Conservation (phyloP, 2,797 vertebrate species). For the Synaphobranchus kaupii region DNA sequence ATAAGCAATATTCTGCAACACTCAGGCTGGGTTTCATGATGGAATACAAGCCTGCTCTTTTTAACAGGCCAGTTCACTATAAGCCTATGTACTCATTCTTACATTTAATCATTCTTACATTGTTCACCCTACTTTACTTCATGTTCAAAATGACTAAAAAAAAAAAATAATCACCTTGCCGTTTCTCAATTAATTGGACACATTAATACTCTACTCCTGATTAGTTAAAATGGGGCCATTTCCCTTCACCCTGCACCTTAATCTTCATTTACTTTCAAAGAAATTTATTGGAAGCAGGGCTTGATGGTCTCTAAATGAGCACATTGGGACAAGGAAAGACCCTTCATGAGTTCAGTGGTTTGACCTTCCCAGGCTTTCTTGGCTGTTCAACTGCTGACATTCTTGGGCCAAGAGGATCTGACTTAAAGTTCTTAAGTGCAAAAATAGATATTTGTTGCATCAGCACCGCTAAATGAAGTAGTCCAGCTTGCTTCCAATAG, state of each 20-base stretch:
- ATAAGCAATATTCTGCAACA: background rate
- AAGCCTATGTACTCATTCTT: background rate
- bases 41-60: background rate
- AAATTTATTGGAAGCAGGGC: background rate
- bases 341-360: background rate
- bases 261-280: background rate
- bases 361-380: background rate
- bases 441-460: background rate
- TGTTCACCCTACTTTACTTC: background rate
- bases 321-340: background rate
- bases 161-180: background rate
- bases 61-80: background rate
- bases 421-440: background rate
- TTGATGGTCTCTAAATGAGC: background rate
- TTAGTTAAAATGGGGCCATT: background rate
- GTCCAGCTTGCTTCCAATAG: conserved; percentile 81
- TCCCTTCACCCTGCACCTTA: background rate
- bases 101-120: background rate
- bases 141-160: background rate
- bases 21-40: background rate
- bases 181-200: background rate
- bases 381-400: background rate
- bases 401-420: background rate
- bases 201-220: background rate
- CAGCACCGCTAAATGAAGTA: conserved; percentile 66